phyloP scores from a whole-genome alignment of 2,888 invertebrate genomes.

The Andrena hattorfiana region DNA sequence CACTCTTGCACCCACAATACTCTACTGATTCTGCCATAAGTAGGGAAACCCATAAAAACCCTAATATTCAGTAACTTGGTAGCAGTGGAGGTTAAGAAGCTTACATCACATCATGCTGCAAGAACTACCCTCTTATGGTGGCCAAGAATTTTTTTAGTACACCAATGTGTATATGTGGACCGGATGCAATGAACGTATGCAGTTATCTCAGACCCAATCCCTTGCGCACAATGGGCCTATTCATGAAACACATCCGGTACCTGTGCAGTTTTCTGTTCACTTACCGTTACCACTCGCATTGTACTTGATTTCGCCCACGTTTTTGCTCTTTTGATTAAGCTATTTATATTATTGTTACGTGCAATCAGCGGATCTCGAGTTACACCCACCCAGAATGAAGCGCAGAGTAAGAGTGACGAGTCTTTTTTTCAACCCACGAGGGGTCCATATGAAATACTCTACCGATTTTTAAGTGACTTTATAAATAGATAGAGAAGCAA shows the following conservation, averaged over 20 bases:
- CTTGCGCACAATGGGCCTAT: conserved; percentile 62
- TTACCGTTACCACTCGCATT: conserved; percentile 50
- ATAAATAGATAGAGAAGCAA: too few species aligned
- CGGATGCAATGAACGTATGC: conserved; percentile 53
- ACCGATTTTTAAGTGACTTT: too few species aligned
- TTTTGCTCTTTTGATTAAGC: conserved; percentile 40
- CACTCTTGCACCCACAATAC: too few species aligned
- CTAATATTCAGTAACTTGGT: too few species aligned
- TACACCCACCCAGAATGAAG: not conserved
- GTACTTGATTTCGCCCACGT: conserved; percentile 42
- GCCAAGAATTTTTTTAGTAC: conserved; percentile 40
- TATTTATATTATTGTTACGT: conserved; percentile 35
- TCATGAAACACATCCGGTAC: conserved; percentile 66
- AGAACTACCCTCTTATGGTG: conserved; percentile 23
- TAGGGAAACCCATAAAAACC: too few species aligned
- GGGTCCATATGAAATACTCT: too few species aligned
- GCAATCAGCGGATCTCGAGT: not conserved
- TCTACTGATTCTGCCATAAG: too few species aligned
- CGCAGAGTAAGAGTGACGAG: not conserved
- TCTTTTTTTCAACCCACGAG: not conserved
- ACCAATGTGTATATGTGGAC: conserved; percentile 40
- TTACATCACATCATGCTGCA: not conserved
- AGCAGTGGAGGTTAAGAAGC: not conserved
- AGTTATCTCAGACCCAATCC: conserved; percentile 60
- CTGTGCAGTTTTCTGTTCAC: conserved; percentile 56